These are phyloP conservation scores for Melanotaenia trifasciata DNA, from an alignment of 2,797 vertebrate species.

Conservation along the genomic window DNA sequence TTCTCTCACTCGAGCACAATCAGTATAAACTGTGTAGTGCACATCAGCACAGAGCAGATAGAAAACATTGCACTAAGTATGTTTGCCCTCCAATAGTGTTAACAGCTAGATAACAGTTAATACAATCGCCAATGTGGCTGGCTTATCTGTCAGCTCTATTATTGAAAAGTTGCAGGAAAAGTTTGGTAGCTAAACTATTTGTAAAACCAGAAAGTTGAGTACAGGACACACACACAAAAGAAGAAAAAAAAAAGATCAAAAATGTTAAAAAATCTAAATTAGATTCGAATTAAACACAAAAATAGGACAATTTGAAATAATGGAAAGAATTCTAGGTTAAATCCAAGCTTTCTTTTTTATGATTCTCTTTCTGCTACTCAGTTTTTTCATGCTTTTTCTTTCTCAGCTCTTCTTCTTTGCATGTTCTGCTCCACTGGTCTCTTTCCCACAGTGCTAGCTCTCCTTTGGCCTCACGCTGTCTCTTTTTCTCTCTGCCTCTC, in stretches of 20 bases:
- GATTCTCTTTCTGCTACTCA: background rate
- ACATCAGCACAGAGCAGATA: conserved; percentile 66
- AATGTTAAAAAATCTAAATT: background rate
- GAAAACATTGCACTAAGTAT: conserved; percentile 63
- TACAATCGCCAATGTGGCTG: conserved; percentile 54
- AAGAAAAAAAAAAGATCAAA: conserved; percentile 14
- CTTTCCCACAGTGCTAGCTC: conserved; percentile 17
- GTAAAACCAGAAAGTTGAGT: conserved; percentile 17
- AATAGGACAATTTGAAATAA: background rate
- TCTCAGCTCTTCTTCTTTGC: conserved; percentile 12
- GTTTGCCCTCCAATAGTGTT: conserved; percentile 70
- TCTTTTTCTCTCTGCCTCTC: conserved; percentile 16
- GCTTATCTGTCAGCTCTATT: conserved; percentile 63
- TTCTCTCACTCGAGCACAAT: conserved; percentile 37
- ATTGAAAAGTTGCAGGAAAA: conserved; percentile 70
- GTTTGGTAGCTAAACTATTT: conserved; percentile 37
- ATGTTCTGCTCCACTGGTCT: conserved; percentile 26
- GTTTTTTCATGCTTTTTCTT: conserved; percentile 23
- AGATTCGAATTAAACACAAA: background rate
- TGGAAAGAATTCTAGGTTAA: conserved; percentile 14
- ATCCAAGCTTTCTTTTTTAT: conserved; percentile 11
- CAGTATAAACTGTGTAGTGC: conserved; percentile 57
- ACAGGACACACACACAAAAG: background rate
- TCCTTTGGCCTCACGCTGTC: conserved; percentile 3
- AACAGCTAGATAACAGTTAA: conserved; percentile 71